Percentiles rank a stretch among this genome's conserved stretches.
phyloP scores from a whole-genome alignment of 1,140 invertebrate genomes.

The Sitodiplosis mosellana region DNA sequence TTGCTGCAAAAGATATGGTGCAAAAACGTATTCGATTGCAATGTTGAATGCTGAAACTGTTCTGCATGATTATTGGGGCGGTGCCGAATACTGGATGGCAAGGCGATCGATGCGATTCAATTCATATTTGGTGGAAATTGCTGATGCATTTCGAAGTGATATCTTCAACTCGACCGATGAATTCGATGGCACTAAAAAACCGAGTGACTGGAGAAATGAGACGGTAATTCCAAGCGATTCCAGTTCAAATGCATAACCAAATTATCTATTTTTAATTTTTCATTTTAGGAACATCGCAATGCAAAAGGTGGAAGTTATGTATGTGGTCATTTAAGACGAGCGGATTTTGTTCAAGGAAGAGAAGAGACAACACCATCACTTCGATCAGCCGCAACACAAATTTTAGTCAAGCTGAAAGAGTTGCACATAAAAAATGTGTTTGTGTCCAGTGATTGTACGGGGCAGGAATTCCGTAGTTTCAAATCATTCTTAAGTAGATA shows the following conservation, averaged over 20 bases:
- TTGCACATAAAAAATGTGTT: slow-evolving; percentile 46
- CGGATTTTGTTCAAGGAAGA: slow-evolving; percentile 56
- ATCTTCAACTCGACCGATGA: slow-evolving; percentile 42
- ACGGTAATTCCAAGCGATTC: slow-evolving; percentile 1
- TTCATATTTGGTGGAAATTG: slow-evolving; percentile 43
- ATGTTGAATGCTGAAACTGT: slow-evolving; percentile 79
- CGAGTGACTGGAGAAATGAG: slow-evolving; percentile 18
- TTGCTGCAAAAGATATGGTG: background rate
- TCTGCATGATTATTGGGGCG: slow-evolving; percentile 73
- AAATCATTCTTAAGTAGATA: slow-evolving; percentile 16
- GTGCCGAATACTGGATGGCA: slow-evolving; percentile 63
- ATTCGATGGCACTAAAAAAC: slow-evolving; percentile 21
- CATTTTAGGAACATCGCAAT: slow-evolving; percentile 18
- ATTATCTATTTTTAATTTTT: background rate
- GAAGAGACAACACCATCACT: slow-evolving; percentile 47
- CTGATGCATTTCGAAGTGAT: slow-evolving; percentile 44
- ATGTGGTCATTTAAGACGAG: slow-evolving; percentile 58
- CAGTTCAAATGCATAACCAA: background rate
- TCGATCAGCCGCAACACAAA: slow-evolving; percentile 47
- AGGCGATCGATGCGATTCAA: slow-evolving; percentile 84
- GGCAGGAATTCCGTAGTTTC: slow-evolving; percentile 15
- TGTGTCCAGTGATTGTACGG: slow-evolving; percentile 58
- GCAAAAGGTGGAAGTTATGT: slow-evolving; percentile 59
- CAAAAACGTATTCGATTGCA: slow-evolving; percentile 24
- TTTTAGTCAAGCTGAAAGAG: slow-evolving; percentile 37